Evolutionary conservation across 2,113 vertebrate species (phyloP), one percentile per base, ranked within the genome.

Genomic region (Laterallus jamaicensis): DNA sequence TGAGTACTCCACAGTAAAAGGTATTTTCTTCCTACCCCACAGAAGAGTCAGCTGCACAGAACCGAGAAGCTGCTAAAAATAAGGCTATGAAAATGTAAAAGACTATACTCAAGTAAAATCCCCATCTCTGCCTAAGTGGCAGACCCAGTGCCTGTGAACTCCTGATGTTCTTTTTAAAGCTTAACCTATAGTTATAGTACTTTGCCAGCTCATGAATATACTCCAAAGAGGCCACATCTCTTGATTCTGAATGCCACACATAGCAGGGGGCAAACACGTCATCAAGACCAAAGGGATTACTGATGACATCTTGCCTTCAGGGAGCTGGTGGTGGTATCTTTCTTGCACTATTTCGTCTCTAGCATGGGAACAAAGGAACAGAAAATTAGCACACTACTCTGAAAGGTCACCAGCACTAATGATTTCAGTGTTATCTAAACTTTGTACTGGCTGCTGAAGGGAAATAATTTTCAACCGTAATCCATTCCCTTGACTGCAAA

Each of bases 201-300:
- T 44, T 54, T 0, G 0, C 32, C 55, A 78, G 20, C 13, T 81
- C 26, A 39, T 4, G 0, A 6, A 8, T 2, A 1, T n/a, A 5
- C 49, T 54, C 37, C 26, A 29, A 78, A 78, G 28, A 42, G 3
- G 20, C 24, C 2, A 0, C 16, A 62, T 40, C 29, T 68, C 5
- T 10, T 9, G 2, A 28, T 37, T 88, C 39, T 67, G 19, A 85
- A 59, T 59, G 37, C 7, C 40, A 63, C 12, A 37, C 1, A 3
- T 10, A 74, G 11, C 29, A 78, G 56, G 6, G 56, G 14, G 58
- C n/a, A 2, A 11, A 74, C 8, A 56, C 22, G 24, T 32, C 28
- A 24, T 15, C 26, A 69, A 66, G 31, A 55, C 20, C 10, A 39
- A 42, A 80, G 0, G 1, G 4, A 9, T 37, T 84, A 67, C 15